Evolutionary conservation across 2,797 vertebrate genomes (phyloP).

Genomic region (Erethizon dorsatum): DNA sequence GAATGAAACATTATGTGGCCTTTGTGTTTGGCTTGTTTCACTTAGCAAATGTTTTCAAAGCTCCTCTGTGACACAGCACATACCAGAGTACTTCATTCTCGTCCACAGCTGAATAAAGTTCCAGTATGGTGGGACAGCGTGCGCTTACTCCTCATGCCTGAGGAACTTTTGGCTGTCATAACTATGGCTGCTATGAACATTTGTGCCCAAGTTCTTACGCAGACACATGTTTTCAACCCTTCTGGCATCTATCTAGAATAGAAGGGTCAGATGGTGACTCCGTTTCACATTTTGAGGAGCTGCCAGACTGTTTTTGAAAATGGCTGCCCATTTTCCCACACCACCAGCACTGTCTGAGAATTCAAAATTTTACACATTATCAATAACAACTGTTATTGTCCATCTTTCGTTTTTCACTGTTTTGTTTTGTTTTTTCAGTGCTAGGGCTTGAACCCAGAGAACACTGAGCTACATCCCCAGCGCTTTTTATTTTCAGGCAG

Average conservation of each 20-base stretch:
- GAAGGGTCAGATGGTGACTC: neutral
- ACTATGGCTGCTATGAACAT: neutral
- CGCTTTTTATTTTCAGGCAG: neutral
- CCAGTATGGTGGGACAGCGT: neutral
- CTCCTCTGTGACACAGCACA: neutral
- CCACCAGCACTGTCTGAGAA: neutral
- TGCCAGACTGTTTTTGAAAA: neutral
- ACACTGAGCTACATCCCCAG: neutral
- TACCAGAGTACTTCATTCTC: neutral
- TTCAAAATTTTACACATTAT: neutral
- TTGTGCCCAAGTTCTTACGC: neutral
- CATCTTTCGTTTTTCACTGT: neutral
- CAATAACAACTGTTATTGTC: neutral
- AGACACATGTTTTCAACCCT: neutral
- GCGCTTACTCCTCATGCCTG: neutral
- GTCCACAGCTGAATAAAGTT: neutral
- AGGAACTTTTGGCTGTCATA: neutral
- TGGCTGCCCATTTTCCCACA: neutral
- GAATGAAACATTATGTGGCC: neutral
- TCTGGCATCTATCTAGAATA: neutral
- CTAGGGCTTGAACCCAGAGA: neutral
- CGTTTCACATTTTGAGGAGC: neutral
- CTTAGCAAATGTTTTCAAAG: neutral
- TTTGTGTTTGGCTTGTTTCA: neutral
- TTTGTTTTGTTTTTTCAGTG: neutral